Evolutionary conservation across 2,888 invertebrate genomes (phyloP).

Genomic region (Phlogophora meticulosa): DNA sequence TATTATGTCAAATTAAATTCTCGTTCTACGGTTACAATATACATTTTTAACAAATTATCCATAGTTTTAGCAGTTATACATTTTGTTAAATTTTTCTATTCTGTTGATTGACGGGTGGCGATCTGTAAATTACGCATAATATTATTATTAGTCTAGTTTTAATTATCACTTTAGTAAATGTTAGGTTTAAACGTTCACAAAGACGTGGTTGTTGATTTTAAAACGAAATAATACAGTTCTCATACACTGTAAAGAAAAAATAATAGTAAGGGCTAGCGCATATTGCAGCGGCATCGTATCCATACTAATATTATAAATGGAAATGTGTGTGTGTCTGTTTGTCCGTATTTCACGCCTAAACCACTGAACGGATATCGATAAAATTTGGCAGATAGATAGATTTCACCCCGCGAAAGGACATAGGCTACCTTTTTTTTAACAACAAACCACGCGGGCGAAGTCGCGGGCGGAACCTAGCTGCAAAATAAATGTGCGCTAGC

Average conservation of each 20-base stretch:
- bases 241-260: conserved; percentile 6
- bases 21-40: not conserved
- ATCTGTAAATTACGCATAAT: conserved; percentile 36
- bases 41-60: not conserved
- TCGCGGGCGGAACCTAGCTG: too few species aligned
- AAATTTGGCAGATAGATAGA: too few species aligned
- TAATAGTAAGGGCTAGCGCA: not conserved
- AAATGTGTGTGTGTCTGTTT: too few species aligned
- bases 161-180: conserved; percentile 24
- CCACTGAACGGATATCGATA: too few species aligned
- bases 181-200: conserved; percentile 40
- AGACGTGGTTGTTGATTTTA: conserved; percentile 41
- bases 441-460: too few species aligned
- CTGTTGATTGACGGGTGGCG: conserved; percentile 6
- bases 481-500: not conserved
- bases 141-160: conserved; percentile 31
- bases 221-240: conserved; percentile 20
- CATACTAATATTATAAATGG: too few species aligned
- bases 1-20: not conserved
- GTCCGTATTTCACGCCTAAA: too few species aligned
- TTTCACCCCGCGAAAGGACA: too few species aligned
- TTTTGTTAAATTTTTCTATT: not conserved
- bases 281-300: not conserved
- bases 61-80: not conserved
- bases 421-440: too few species aligned